Base-by-base conservation (phyloP, 2,797 vertebrate species). In the Amphiprion clarkii region DNA sequence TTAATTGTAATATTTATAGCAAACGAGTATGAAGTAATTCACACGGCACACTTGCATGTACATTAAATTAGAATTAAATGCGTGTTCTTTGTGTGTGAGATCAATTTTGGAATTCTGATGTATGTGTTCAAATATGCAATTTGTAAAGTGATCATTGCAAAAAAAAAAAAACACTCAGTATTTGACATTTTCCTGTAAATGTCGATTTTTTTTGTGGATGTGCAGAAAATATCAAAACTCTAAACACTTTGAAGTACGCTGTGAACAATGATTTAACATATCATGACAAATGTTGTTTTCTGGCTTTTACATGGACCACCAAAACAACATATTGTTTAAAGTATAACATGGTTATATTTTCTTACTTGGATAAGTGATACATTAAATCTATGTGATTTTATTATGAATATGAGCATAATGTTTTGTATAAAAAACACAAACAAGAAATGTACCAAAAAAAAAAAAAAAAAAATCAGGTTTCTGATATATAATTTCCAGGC, bases 81-180 rank as follows among this genome's bases (percentile, higher is more conserved):
- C 87, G 62, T 85, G 77, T 90, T 80, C 36, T 82, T 67, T 81
- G 71, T 90, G 71, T 73, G 76, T 91, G 71, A 82, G 73, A 78
- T 86, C 63, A 73, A 69, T 82, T 70, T 81, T 81, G 78, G 54
- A 89, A 84, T 81, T 86, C 67, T 79, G 65, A 76, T 84, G 71
- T 91, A 81, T 62, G 82, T 91, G 81, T 87, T 91, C 33, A 75
- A 92, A 92, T 90, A 95, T 95, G 94, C 93, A 95, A 95, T 92
- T 93, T 90, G 88, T 91, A 88, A 82, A 88, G 87, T 88, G 87
- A 81, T 80, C 66, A 68, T 84, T 86, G 86, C 86, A 89, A 91
- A 92, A 92, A 69, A 72, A 58, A 89, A 77, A 82, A 80, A 62
- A 57, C 72, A 71, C 81, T 78, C 79, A 86, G 72, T 87, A 86